These are phyloP conservation scores for Sinelater perroti DNA, from an alignment of 2,888 invertebrate genomes.

Conservation along the genomic window DNA sequence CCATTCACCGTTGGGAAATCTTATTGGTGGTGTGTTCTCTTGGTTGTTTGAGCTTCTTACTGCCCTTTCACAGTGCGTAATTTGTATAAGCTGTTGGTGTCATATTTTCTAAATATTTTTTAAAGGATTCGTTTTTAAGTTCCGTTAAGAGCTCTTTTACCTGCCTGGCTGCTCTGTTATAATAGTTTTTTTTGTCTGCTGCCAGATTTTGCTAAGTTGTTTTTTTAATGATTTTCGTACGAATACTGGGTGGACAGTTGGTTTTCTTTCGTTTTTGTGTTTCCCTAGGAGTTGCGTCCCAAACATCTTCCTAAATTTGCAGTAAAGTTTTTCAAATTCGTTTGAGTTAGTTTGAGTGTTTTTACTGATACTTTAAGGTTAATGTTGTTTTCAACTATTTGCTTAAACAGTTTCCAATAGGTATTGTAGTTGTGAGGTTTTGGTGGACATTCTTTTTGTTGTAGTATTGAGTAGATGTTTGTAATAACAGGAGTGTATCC, in stretches of 20 bases:
- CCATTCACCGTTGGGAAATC: background rate
- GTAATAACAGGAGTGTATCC: background rate
- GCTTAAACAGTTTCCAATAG: background rate
- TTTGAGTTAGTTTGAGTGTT: background rate
- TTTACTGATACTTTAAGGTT: background rate
- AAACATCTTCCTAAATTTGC: background rate
- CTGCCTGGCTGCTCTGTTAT: constrained; percentile 8
- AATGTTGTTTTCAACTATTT: background rate
- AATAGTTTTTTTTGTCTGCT: constrained; percentile 1
- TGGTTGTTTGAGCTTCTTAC: no score
- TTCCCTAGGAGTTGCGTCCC: background rate
- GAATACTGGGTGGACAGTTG: background rate
- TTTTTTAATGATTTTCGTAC: background rate
- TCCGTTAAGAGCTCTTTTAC: constrained; percentile 10
- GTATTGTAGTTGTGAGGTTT: background rate
- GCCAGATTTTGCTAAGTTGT: no score
- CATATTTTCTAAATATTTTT: constrained; percentile 5
- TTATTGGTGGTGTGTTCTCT: background rate
- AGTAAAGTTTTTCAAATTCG: background rate
- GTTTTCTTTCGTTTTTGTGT: background rate
- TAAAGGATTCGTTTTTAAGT: constrained; percentile 7
- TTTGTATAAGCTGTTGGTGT: constrained; percentile 5
- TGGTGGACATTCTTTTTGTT: background rate
- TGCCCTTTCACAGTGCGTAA: no score
- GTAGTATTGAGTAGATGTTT: background rate